Base-by-base conservation (phyloP, 2,888 invertebrate genomes). In the Caenorhabditis sulstoni region DNA sequence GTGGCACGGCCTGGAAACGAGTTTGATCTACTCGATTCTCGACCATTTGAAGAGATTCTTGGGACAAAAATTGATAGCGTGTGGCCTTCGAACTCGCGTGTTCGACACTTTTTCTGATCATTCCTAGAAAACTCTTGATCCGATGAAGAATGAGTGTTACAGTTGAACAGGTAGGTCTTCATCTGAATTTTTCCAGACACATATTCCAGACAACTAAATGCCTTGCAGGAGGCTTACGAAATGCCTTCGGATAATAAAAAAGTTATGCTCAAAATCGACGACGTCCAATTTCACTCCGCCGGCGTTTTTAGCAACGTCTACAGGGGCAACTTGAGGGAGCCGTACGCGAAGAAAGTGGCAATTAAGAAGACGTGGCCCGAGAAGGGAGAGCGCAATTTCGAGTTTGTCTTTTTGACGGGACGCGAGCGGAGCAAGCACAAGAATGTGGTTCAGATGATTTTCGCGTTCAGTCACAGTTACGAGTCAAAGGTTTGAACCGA, bases 301-400 rank as follows among this genome's bases (percentile, higher is more conserved):
- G 83, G 83, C 11, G 81, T 81, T 0, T 83, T 83, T 61, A 80
- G 80, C 45, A 83, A 83, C 37, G 83, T 83, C 50, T 83, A 83
- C 65, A 59, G 70, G 77, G 83, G 83, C 20, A 68, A 52, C 1
- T 57, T 83, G 3, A 39, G 78, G 11, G 70, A 75, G 20, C 83
- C 83, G 9, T 79, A 66, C 16, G 67, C 77, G 37, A 75, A 77
- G 49, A 80, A 86, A 50, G 70, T 87, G 11, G 87, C 87, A 4
- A 80, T 87, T 57, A 87, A 87, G 65, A 87, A 87, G 61, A 85
- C 85, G 47, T 87, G 87, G 87, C 83, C 83, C 2, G 81, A 74
- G 47, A 71, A 67, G 44, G 75, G 68, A 16, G 80, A 80, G 16
- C 35, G 80, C 11, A 76, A 80, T 57, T 73, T 79, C 35, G 81